These are phyloP conservation scores for Cenopis cana DNA, from an alignment of 2,888 invertebrate genomes.

Conservation along the genomic window DNA sequence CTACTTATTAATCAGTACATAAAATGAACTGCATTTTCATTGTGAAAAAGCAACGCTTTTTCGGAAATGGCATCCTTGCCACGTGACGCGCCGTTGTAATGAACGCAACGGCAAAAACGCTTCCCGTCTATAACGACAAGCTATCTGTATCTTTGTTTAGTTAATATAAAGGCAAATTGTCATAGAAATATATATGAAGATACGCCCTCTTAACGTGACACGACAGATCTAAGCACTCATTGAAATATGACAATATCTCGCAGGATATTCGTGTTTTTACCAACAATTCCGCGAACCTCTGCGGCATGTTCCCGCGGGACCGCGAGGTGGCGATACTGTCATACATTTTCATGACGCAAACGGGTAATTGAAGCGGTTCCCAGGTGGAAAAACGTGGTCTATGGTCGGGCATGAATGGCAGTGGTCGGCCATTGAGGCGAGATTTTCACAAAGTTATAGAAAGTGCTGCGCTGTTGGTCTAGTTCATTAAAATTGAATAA, in stretches of 20 bases:
- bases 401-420: slow-evolving; percentile 33
- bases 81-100: slow-evolving; percentile 40
- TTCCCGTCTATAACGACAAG: slow-evolving; percentile 32
- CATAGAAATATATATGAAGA: background rate
- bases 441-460: background rate
- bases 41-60: slow-evolving; percentile 31
- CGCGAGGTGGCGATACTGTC: slow-evolving; percentile 37
- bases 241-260: slow-evolving; percentile 43
- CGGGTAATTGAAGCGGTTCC: slow-evolving; percentile 37
- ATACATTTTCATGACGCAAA: slow-evolving; percentile 41
- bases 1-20: slow-evolving; percentile 10
- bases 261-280: slow-evolving; percentile 20
- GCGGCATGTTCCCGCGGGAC: slow-evolving; percentile 39
- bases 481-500: background rate
- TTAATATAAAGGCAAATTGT: slow-evolving; percentile 4
- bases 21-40: slow-evolving; percentile 36
- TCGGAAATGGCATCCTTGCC: slow-evolving; percentile 34
- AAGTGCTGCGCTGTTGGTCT: too few species aligned
- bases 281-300: slow-evolving; percentile 21
- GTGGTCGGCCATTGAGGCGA: slow-evolving; percentile 27
- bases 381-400: slow-evolving; percentile 35
- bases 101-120: slow-evolving; percentile 27
- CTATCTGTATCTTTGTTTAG: background rate
- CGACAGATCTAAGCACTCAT: slow-evolving; percentile 19
- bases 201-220: slow-evolving; percentile 1